Evolutionary conservation across 2,888 invertebrate genomes (phyloP).

Genomic region (Artemia sinica): DNA sequence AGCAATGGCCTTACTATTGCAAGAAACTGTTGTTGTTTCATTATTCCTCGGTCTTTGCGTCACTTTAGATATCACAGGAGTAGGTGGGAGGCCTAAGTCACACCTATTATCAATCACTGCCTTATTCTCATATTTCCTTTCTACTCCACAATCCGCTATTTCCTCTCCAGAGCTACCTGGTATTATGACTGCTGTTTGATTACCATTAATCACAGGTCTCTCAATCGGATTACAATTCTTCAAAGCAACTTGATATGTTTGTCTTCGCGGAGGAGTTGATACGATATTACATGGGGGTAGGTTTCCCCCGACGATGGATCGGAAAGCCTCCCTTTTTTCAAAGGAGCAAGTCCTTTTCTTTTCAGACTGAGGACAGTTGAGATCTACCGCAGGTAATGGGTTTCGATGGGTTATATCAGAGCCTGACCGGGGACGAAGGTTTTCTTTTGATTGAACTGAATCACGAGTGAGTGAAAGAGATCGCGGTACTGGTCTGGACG

Average conservation of each 20-base stretch:
- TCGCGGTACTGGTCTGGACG: neutral
- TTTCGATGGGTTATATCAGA: neutral
- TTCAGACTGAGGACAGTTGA: neutral
- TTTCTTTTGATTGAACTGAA: neutral
- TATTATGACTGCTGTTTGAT: no score
- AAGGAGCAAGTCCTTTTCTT: neutral
- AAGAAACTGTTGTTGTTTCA: no score
- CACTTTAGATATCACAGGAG: no score
- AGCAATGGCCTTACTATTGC: no score
- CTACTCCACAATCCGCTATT: no score
- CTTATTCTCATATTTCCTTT: no score
- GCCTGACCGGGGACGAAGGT: neutral
- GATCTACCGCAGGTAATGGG: neutral
- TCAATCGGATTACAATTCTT: neutral
- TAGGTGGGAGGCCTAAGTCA: no score
- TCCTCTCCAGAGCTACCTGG: no score
- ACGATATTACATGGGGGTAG: neutral
- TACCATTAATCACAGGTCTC: no score
- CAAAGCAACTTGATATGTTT: neutral
- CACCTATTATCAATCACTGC: no score
- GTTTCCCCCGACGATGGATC: neutral
- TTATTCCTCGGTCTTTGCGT: no score
- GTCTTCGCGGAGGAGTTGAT: neutral
- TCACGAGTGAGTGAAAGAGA: neutral
- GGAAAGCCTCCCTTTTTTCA: slow-evolving; percentile 4